Conservation (phyloP, 2,797 vertebrate genomes). For the Gallinago nigripennis region DNA sequence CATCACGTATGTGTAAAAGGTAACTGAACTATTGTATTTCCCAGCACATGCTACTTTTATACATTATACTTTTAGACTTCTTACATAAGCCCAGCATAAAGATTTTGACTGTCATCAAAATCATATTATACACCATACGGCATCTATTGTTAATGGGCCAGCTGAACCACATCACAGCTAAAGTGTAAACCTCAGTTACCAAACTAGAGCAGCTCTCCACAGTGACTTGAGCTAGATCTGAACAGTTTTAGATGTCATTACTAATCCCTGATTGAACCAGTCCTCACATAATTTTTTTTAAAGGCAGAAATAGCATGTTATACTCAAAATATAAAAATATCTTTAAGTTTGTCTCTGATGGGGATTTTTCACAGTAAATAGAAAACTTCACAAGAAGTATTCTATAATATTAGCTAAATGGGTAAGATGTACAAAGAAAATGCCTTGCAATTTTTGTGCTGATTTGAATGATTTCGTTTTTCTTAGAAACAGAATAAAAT, state of each 20-base stretch:
- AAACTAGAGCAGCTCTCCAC: not conserved
- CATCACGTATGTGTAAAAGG: not conserved
- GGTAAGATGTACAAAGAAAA: not conserved
- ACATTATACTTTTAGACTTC: not conserved
- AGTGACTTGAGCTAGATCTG: not conserved
- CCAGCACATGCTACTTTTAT: not conserved
- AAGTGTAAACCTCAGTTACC: not conserved
- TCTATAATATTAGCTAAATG: not conserved
- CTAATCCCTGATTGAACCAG: not conserved
- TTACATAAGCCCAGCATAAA: not conserved
- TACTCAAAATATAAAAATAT: not conserved
- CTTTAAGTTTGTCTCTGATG: not conserved
- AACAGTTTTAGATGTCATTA: not conserved
- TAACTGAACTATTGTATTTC: not conserved
- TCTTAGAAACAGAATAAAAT: not conserved
- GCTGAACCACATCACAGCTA: not conserved
- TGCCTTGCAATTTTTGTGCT: not conserved
- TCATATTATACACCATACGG: not conserved
- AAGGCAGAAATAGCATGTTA: not conserved
- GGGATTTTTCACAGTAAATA: not conserved
- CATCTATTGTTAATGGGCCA: not conserved
- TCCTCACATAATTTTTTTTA: not conserved
- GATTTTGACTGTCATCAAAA: not conserved
- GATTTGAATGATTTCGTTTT: not conserved
- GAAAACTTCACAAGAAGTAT: not conserved